Base-by-base conservation (phyloP, 2,797 vertebrate genomes). In the Pangasius sanitwongsei region DNA sequence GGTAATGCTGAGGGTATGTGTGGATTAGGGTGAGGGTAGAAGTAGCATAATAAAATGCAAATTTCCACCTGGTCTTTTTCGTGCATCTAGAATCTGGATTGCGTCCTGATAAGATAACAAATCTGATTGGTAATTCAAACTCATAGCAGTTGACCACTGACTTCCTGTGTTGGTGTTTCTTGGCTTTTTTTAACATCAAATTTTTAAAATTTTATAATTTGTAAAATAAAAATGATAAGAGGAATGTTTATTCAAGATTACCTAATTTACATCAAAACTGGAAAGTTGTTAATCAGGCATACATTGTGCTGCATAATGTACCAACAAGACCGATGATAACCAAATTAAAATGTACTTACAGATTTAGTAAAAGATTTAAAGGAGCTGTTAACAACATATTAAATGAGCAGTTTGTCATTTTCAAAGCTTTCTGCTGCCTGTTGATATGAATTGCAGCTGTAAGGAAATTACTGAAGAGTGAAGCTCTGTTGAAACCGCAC, bases 11-110 rank as follows among this genome's bases (percentile, higher is more conserved):
- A 77, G 69, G 67, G 13, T 55, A 74, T n/a, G 48, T 48, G 59
- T 74, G 82, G 85, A 87, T 48, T n/a, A 59, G 55, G 53, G n/a
- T 83, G 84, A n/a, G 25, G 4, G 85, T 37, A 75, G 53, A 44
- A 11, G 34, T 2, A 61, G 70, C 8, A 77, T 48, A 69, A 70
- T 31, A 55, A 34, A 13, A 34, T 59, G 48, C 50, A 41, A n/a
- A 57, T 74, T 53, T 75, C n/a, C 48, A n/a, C n/a, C 7, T 80
- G 16, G 57, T 20, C 4, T 0, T 20, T 20, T n/a, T n/a, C 6
- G 3, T 8, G 20, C 53, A 18, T 28, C 11, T 25, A 34, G 57
- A 7, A 78, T 57, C 16, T 55, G n/a, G 50, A 80, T 57, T 57
- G 8, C 4, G 8, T 80, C 11, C 20, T 61, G 55, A 44, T 25